Base-by-base conservation (phyloP, 2,797 vertebrate genomes). In the Pachyuromys duprasi region DNA sequence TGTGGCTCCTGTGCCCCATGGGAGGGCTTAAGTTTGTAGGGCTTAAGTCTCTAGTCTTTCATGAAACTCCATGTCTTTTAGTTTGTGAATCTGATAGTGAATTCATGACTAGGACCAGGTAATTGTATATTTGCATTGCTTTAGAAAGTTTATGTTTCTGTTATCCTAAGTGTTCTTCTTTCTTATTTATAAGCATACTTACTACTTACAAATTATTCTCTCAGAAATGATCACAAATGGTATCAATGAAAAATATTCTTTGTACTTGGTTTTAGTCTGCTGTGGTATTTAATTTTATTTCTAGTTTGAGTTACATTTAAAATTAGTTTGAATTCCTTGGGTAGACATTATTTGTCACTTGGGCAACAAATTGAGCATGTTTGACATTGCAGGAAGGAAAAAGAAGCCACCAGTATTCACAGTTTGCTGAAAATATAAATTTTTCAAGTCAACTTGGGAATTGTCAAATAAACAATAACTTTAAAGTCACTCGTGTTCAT, bases 391-490 rank as follows among this genome's bases (percentile, higher is more conserved):
- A 91, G 78, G 72, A 93, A 95, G 86, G 79, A 87, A 84, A 79
- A 94, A 72, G 63, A 87, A 82, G 67, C 67, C 65, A 55, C 49
- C 28, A 53, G 20, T 80, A 69, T 79, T 89, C 89, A 82, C 55
- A 60, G 84, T 65, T 79, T 92, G 63, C 92, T 95, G 49, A 69
- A 81, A 24, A 88, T 86, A 60, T 82, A 81, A 92, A 83, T 89
- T 65, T 95, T 94, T 93, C 74, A 95, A 26, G 90, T 96, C 57
- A 94, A 76, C 72, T 93, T 97, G 91, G 96, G 80, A 97, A 91
- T 94, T 94, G 57, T 95, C 91, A 91, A 97, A 94, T 96, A 96
- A 97, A 96, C 84, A 78, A 26, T 90, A 86, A 65, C 94, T 95
- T 97, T 93, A 79, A 96, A 96, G 86, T 62, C 31, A 67, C 20